Conservation (phyloP, 1,140 invertebrate species). For the Drosophila truncata region DNA sequence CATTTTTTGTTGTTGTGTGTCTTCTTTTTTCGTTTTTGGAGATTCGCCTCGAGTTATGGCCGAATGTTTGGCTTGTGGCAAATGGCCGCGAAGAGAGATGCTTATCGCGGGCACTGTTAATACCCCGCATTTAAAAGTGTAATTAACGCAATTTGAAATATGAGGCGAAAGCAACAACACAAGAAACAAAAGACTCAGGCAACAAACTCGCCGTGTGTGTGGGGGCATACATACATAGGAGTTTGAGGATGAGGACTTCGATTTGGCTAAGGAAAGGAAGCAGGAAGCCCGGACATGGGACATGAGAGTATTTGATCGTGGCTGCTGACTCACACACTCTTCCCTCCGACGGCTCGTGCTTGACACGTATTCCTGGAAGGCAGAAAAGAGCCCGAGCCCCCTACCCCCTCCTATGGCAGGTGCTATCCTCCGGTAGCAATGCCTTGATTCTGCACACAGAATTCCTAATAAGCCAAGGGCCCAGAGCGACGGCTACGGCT, state of each 20-base stretch:
- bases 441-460: constrained; percentile 69
- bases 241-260: neutral
- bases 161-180: constrained; percentile 34
- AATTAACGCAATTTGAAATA: constrained; percentile 81
- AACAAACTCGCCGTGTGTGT: constrained; percentile 52
- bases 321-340: constrained; percentile 61
- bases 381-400: neutral
- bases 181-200: constrained; percentile 76
- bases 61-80: constrained; percentile 70
- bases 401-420: neutral
- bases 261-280: constrained; percentile 59
- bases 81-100: constrained; percentile 60
- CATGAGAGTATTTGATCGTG: constrained; percentile 73
- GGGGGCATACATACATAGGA: no score
- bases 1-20: constrained; percentile 21
- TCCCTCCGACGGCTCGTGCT: constrained; percentile 75
- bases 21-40: constrained; percentile 30
- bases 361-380: constrained; percentile 38
- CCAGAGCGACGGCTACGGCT: neutral
- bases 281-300: constrained; percentile 62
- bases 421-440: constrained; percentile 33
- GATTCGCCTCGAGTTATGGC: constrained; percentile 61
- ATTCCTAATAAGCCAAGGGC: constrained; percentile 68
- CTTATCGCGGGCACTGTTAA: constrained; percentile 74
- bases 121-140: constrained; percentile 80